Evolutionary conservation across 2,888 invertebrate genomes (phyloP), one percentile per base, ranked within the genome.

Genomic region (Agapostemon virescens): DNA sequence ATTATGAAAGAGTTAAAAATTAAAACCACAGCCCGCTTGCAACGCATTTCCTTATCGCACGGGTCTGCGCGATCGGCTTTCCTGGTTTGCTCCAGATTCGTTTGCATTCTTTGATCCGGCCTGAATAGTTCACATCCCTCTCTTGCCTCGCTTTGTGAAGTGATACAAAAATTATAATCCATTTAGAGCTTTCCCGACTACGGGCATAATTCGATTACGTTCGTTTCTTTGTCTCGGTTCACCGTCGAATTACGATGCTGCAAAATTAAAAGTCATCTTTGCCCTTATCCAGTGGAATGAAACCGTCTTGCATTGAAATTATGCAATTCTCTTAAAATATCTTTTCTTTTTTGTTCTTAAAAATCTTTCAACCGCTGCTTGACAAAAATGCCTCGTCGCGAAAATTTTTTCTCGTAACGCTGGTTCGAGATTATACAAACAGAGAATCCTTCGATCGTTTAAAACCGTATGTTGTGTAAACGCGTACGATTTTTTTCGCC

Each of bases 1-100:
- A 86, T 86, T 86, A 87, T 72, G 79, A 77, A 80, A 76, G 74
- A 81, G 70, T 78, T 81, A 83, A 79, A 86, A 85, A 86, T 86
- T 83, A 79, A 82, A 77, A 78, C 81, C 58, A 63, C 66, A 42
- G 69, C 42, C 64, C 45, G 64, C 69, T 77, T 66, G 42, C 69
- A 40, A 55, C 52, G 67, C 33, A 36, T 79, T 83, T 76, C 30
- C 74, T 83, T 77, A 77, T 85, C 63, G 67, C 20, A 6, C 49
- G 70, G 64, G 70, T 85, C 76, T 85, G 63, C 58, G 63, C 45
- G 42, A 69, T 73, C 68, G 71, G 69, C 15, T 69, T 40, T 17
- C 26, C 26, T 0, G 23, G 26, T 11, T 20, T 23, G 42, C 17
- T 42, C 20, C 20, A 45, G 42, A 45, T 30, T 38, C 63, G 49